A percentile compares a stretch with the other conserved stretches of the same genome.
Evolutionary conservation across 30 jellyfish, hydroid and myxozoan species (phyloP).

Genomic region (Aurelia sp.): DNA sequence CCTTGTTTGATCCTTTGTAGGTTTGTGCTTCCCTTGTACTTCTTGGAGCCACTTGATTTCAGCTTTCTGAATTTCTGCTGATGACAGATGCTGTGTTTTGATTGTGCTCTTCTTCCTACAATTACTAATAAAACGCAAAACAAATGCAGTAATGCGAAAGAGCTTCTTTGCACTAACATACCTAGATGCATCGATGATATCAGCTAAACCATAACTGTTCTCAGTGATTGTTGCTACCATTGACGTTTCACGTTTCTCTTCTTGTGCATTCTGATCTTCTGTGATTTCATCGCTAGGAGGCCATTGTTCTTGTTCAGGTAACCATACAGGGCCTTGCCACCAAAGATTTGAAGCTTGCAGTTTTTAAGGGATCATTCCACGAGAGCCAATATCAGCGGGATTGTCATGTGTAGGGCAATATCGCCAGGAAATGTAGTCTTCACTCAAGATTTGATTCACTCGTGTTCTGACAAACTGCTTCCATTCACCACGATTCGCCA

Average conservation of each 20-base stretch:
- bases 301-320: too few species aligned
- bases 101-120: constrained; percentile 2
- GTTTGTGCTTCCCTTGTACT: background rate
- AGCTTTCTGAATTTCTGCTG: constrained; percentile 26
- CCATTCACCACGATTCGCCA: too few species aligned
- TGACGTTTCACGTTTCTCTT: constrained; percentile 2
- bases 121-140: constrained; percentile 29
- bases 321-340: too few species aligned
- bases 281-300: too few species aligned
- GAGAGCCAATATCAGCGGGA: too few species aligned
- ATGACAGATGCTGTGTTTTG: constrained; percentile 4
- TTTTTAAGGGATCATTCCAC: too few species aligned
- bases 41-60: constrained; percentile 38
- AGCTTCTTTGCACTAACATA: constrained; percentile 50
- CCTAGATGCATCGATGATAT: constrained; percentile 20
- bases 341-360: too few species aligned
- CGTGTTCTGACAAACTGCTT: too few species aligned
- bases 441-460: too few species aligned
- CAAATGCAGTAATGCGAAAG: constrained; percentile 56
- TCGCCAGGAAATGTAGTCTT: too few species aligned
- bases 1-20: constrained; percentile 1
- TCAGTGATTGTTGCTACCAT: constrained; percentile 5
- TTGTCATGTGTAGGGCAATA: too few species aligned
- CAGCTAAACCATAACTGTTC: background rate
- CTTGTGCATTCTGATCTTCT: too few species aligned